Evolutionary conservation across 2,797 vertebrate genomes (phyloP).

Genomic region (Spinus pinus): DNA sequence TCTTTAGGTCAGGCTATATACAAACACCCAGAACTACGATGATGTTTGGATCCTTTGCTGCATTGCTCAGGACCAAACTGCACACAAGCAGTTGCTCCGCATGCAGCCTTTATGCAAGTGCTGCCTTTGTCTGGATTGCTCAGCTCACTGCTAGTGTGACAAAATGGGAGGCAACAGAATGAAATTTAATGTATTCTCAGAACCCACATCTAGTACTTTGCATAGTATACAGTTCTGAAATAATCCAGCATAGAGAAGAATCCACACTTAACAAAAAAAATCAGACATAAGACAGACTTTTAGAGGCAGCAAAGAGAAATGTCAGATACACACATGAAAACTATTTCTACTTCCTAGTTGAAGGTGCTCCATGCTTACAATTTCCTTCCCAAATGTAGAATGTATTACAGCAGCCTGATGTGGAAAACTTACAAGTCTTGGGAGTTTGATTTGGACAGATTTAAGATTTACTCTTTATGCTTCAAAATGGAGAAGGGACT

Average conservation of each 20-base stretch:
- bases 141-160: not conserved
- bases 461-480: not conserved
- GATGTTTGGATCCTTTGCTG: not conserved
- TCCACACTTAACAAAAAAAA: not conserved
- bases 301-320: not conserved
- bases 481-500: not conserved
- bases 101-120: not conserved
- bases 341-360: not conserved
- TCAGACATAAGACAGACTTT: not conserved
- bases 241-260: not conserved
- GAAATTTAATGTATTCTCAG: not conserved
- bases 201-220: not conserved
- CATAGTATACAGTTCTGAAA: not conserved
- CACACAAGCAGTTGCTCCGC: not conserved
- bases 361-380: not conserved
- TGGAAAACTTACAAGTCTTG: not conserved
- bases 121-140: not conserved
- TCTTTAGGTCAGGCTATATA: not conserved
- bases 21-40: not conserved
- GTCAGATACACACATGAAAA: not conserved
- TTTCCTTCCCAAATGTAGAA: not conserved
- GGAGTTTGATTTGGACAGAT: not conserved
- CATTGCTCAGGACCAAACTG: not conserved
- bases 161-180: not conserved
- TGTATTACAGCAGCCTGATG: not conserved